Evolutionary conservation across 2,797 vertebrate species (phyloP), one percentile per base, ranked within the genome.

Genomic region (Pangasius mekongensis): DNA sequence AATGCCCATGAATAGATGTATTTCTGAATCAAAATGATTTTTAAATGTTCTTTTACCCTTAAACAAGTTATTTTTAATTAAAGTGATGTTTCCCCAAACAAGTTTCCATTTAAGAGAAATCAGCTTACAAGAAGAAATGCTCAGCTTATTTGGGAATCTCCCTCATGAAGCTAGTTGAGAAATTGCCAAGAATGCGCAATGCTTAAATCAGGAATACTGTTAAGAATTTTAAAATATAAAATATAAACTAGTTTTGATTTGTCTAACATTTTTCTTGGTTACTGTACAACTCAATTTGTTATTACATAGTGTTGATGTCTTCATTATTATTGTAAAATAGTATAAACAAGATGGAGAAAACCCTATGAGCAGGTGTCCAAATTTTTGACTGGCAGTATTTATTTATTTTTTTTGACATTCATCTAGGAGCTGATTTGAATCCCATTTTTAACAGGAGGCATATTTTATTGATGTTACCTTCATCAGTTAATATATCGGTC

Each of bases 381-480:
- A 56, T 24, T 33, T 36, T 33, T 49, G 30, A 49, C 58, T 87
- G 18, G 52, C 43, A 81, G 83, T 71, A n/a, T 13, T 85, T 1
- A 14, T 33, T 33, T 30, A 27, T 24, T 54, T 71, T 67, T 20
- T 66, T 1, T 30, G 11, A 47, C 20, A 54, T 78, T 80, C 18
- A 69, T 47, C 87, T 85, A 58, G 62, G 56, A 84, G 73, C 33
- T 39, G 27, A 77, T 80, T 49, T 52, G n/a, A 84, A 62, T 33
- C 62, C 49, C 71, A 87, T 71, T 88, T 84, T 83, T 18, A 86
- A 83, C 49, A 20, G 58, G 27, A 71, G 84, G 87, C 52, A 82
- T 86, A 89, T 73, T 62, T 86, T 86, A 86, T 66, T 86, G 67
- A 82, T 86, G 66, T 73, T 64, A 52, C 87, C 88, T 43, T 89